A percentile compares a stretch with the other conserved stretches of the same genome.
phyloP scores from a whole-genome alignment of 1,140 invertebrate species.

The Trissolcus basalis region DNA sequence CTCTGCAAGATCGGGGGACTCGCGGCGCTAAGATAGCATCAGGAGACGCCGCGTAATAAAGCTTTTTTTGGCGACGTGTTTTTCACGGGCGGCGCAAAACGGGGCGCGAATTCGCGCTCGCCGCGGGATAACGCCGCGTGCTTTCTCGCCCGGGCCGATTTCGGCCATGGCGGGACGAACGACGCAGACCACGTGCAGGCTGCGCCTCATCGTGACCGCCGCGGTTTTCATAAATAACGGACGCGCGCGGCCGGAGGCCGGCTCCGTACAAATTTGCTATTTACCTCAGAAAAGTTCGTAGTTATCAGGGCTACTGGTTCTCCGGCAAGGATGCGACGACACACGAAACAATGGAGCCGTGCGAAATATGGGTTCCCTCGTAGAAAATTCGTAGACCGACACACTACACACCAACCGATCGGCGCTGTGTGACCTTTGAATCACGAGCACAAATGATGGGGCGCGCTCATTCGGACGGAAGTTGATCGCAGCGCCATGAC shows the following conservation, averaged over 20 bases:
- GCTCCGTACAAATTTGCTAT: background rate
- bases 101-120: no score
- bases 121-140: background rate
- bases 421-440: slow-evolving; percentile 16
- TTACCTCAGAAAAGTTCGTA: slow-evolving; percentile 38
- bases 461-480: background rate
- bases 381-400: slow-evolving; percentile 63
- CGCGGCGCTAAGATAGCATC: no score
- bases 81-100: background rate
- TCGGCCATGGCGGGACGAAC: slow-evolving; percentile 24
- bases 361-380: slow-evolving; percentile 61
- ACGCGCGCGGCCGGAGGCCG: background rate
- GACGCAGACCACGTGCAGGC: slow-evolving; percentile 64
- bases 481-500: slow-evolving; percentile 7
- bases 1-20: no score
- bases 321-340: slow-evolving; percentile 40
- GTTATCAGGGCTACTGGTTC: slow-evolving; percentile 12
- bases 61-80: no score
- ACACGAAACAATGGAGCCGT: slow-evolving; percentile 56
- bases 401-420: slow-evolving; percentile 64
- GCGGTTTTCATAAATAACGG: slow-evolving; percentile 9
- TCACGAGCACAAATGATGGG: slow-evolving; percentile 1
- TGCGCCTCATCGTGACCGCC: slow-evolving; percentile 14
- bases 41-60: no score
- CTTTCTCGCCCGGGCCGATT: background rate